phyloP scores from a whole-genome alignment of 2,888 invertebrate genomes.

The Hemicrepidius hirtus region DNA sequence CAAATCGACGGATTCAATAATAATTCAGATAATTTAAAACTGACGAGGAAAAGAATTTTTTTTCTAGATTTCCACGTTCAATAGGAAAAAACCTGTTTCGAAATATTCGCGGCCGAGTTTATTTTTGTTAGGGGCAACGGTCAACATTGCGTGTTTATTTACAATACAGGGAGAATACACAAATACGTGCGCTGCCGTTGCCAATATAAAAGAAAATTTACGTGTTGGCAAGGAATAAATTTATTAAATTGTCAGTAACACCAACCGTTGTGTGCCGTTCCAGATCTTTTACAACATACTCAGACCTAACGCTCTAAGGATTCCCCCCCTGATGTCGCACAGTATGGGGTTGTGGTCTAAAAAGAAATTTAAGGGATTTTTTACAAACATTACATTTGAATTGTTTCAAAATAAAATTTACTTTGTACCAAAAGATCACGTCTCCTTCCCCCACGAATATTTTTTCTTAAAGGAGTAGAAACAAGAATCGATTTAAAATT shows the following conservation, averaged over 20 bases:
- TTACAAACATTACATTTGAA: too few species aligned
- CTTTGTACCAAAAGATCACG: too few species aligned
- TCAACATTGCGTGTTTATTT: conserved; percentile 16
- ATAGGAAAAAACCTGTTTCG: not conserved
- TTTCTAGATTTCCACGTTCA: not conserved
- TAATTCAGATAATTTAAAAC: conserved; percentile 2
- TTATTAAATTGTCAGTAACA: conserved; percentile 1
- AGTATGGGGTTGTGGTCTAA: too few species aligned
- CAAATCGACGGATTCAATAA: not conserved
- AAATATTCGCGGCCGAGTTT: not conserved
- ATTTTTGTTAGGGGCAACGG: conserved; percentile 20
- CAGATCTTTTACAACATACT: conserved; percentile 5
- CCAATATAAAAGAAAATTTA: conserved; percentile 31
- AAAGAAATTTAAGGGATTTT: too few species aligned
- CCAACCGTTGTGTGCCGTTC: not conserved
- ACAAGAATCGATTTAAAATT: too few species aligned
- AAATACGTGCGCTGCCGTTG: conserved; percentile 12
- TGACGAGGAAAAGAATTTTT: not conserved
- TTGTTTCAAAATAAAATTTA: too few species aligned
- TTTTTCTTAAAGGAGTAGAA: too few species aligned
- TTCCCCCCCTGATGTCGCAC: too few species aligned
- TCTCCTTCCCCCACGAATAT: too few species aligned
- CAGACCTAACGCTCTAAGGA: not conserved
- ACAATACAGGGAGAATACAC: conserved; percentile 9
- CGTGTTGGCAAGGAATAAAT: conserved; percentile 10